A percentile compares a stretch with the other conserved stretches of the same genome.
Conservation (phyloP, 2,113 vertebrate species). For the Eupsittula cactorum region DNA sequence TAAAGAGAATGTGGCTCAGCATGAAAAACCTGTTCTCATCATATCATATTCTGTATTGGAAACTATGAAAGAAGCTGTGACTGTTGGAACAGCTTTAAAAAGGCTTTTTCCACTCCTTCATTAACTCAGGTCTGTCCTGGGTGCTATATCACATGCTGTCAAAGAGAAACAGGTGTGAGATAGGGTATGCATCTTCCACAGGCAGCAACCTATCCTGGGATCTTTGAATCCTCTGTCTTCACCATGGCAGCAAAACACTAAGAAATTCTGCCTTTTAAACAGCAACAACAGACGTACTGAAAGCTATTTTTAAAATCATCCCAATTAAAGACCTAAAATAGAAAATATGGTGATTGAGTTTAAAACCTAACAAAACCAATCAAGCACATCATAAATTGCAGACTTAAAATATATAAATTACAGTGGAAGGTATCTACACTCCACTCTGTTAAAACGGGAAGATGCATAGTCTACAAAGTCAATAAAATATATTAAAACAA, state of each 20-base stretch:
- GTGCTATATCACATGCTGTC: neutral
- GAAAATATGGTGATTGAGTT: neutral
- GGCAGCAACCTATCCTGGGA: neutral
- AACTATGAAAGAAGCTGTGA: neutral
- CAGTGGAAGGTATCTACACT: neutral
- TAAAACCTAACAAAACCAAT: neutral
- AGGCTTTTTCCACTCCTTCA: neutral
- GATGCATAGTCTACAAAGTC: neutral
- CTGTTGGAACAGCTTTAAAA: neutral
- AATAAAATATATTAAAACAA: neutral
- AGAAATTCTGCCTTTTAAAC: neutral
- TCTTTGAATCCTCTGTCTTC: neutral
- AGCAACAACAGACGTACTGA: neutral
- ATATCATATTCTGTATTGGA: neutral
- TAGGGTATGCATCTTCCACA: neutral
- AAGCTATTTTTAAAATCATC: neutral
- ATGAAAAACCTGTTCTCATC: neutral
- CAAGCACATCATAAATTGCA: neutral
- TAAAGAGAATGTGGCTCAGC: neutral
- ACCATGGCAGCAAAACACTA: neutral
- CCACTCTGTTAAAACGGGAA: neutral
- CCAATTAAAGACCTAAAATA: constrained; percentile 19
- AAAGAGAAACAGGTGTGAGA: neutral
- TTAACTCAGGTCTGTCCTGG: neutral
- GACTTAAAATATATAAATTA: neutral